Evolutionary conservation across 2,113 vertebrate genomes (phyloP), one percentile per base, ranked within the genome.

Genomic region (Chauna torquata): DNA sequence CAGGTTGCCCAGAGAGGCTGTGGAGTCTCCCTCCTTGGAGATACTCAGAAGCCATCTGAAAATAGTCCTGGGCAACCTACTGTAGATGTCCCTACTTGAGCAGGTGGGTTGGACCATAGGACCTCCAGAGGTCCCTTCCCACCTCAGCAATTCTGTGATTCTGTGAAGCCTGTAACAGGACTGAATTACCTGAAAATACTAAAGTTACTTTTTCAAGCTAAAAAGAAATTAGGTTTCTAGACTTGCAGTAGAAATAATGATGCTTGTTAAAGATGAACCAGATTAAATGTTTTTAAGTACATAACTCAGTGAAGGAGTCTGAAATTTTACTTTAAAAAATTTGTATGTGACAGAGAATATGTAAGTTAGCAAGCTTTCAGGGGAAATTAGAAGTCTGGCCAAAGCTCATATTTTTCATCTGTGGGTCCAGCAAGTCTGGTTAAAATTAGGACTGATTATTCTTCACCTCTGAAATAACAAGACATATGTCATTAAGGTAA

Each of bases 401-500:
- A 91, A 94, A 92, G 58, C 45, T 88, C 78, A 9, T 65, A 25
- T 80, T 93, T 96, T 91, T 93, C 49, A 80, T 82, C 58, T 83
- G 8, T 55, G 19, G 76, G 30, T 59, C 59, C 71, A 88, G 58
- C 45, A 62, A 64, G 62, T 47, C 58, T 86, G 57, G 49, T 27
- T 95, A 95, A 94, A 95, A 96, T 92, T 93, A 95, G 55, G 82
- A 86, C 42, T 32, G 47, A 52, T 91, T 91, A 96, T 91, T 96
- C 57, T 89, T 84, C 89, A 82, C 61, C 81, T 88, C 77, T 87
- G 91, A 96, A 94, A 91, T 85, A 92, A 87, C 3, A 11, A 68
- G 24, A 59, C 84, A 80, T 84, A 84, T 64, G 81, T 65, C 77
- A 92, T 92, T 85, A 94, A 82, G 82, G 42, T 47, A 86, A 89